These are phyloP conservation scores for Microctonus hyperodae DNA, from an alignment of 2,888 invertebrate species.

Conservation along the genomic window DNA sequence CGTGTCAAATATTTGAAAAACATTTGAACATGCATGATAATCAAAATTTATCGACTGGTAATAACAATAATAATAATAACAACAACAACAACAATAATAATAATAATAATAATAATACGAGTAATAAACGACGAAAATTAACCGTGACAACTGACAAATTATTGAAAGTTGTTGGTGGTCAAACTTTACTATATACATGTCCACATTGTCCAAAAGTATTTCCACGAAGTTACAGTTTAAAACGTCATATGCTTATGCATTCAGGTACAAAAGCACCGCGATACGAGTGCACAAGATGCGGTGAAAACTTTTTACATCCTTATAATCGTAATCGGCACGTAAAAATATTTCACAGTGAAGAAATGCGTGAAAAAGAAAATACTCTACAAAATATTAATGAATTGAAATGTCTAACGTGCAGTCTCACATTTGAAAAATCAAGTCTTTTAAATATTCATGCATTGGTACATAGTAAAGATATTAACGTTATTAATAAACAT, in stretches of 20 bases:
- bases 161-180: constrained; percentile 49
- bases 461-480: constrained; percentile 59
- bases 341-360: constrained; percentile 51
- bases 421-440: constrained; percentile 61
- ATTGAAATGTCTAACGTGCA: constrained; percentile 61
- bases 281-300: constrained; percentile 48
- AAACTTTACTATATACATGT: constrained; percentile 48
- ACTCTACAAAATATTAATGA: constrained; percentile 52
- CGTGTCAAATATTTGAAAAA: constrained; percentile 68
- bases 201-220: constrained; percentile 55
- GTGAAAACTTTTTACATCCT: constrained; percentile 51
- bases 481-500: constrained; percentile 50
- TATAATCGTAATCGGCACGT: constrained; percentile 53
- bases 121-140: constrained; percentile 1
- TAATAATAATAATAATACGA: neutral
- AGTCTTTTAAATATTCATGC: constrained; percentile 66
- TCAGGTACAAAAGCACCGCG: constrained; percentile 46
- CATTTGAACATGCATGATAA: constrained; percentile 68
- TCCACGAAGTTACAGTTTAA: constrained; percentile 55
- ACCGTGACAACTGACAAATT: constrained; percentile 40
- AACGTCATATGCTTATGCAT: constrained; percentile 54
- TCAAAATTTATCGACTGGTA: neutral
- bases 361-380: constrained; percentile 54
- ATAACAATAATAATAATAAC: neutral
- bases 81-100: too few relatives aligned